Base-by-base conservation (phyloP, 2,888 invertebrate genomes). In the Leptinotarsa peninsularis region DNA sequence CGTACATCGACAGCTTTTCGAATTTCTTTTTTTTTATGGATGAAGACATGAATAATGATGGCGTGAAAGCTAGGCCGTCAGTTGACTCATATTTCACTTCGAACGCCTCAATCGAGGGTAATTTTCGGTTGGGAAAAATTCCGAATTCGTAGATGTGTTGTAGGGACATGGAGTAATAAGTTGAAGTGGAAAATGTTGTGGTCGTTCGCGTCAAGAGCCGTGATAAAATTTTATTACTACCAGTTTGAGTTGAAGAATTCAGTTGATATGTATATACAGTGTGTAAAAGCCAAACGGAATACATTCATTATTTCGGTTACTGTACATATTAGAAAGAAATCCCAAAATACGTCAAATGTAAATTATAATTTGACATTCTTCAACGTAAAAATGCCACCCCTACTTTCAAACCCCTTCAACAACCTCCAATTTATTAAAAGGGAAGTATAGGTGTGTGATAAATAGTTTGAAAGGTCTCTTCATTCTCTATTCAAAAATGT, bases 31-130 rank as follows among this genome's bases (percentile, higher is more conserved):
- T 72, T 49, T 73, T 83, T 83, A 86, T 86, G 84, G 85, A 85
- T 84, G 85, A 82, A 82, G 85, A 84, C 84, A 83, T 85, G 83
- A 85, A 85, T 85, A 85, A 85, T 84, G 85, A 85, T 84, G 80
- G 83, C 81, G 79, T 78, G 80, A 76, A 81, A 78, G 76, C 74
- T 74, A 67, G 70, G 76, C 71, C 76, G 75, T 73, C 76, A 71
- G 70, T 72, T 73, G 73, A 77, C 49, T 78, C 80, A 76, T 80
- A 81, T 82, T 83, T 82, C 80, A 82, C 81, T 81, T 80, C 81
- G 78, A 78, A 74, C 79, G 82, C 80, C 77, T 82, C 80, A 82
- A 80, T 76, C 78, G 71, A 43, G 76, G 79, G 76, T 82, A 81
- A 83, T 81, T 82, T 79, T 69, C 63, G 72, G 43, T 70, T 68